These are phyloP conservation scores for Amblyopsis hoosieri DNA, from an alignment of 2,797 vertebrate genomes.

Conservation along the genomic window DNA sequence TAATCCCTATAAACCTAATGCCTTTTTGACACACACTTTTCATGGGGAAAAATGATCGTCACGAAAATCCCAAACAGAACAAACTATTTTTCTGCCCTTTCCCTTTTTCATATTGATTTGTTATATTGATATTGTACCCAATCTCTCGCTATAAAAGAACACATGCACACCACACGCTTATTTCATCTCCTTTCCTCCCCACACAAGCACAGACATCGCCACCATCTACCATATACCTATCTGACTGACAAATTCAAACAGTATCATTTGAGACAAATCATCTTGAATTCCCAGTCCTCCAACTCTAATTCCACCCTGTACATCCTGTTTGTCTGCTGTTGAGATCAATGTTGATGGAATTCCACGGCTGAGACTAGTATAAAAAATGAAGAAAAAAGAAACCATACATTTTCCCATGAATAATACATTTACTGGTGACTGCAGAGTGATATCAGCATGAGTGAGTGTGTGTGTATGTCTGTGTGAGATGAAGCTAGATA, in stretches of 20 bases:
- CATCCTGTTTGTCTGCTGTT: slow-evolving; percentile 48
- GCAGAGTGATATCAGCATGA: slow-evolving; percentile 41
- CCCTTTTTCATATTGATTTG: slow-evolving; percentile 59
- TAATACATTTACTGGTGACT: slow-evolving; percentile 48
- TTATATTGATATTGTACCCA: slow-evolving; percentile 46
- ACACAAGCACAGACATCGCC: not conserved
- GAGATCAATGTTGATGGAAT: slow-evolving; percentile 66
- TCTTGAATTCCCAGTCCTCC: slow-evolving; percentile 40
- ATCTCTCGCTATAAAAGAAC: not conserved
- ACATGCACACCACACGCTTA: not conserved
- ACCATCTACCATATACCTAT: slow-evolving; percentile 21
- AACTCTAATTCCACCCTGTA: slow-evolving; percentile 27
- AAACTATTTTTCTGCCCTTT: slow-evolving; percentile 39
- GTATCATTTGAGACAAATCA: slow-evolving; percentile 41
- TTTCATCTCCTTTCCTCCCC: not conserved
- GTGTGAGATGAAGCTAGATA: not conserved
- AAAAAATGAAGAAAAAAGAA: slow-evolving; percentile 27
- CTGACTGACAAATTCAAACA: slow-evolving; percentile 39
- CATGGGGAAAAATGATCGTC: slow-evolving; percentile 54
- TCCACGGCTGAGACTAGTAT: slow-evolving; percentile 44
- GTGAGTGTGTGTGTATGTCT: slow-evolving; percentile 11
- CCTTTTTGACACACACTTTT: slow-evolving; percentile 53
- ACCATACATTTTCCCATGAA: slow-evolving; percentile 50
- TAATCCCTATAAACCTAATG: slow-evolving; percentile 12
- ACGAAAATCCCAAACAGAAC: slow-evolving; percentile 59